A percentile compares a stretch with the other conserved stretches of the same genome.
These are phyloP conservation scores for Heterochromis multidens DNA, from an alignment of 2,113 vertebrate genomes.

Conservation along the genomic window DNA sequence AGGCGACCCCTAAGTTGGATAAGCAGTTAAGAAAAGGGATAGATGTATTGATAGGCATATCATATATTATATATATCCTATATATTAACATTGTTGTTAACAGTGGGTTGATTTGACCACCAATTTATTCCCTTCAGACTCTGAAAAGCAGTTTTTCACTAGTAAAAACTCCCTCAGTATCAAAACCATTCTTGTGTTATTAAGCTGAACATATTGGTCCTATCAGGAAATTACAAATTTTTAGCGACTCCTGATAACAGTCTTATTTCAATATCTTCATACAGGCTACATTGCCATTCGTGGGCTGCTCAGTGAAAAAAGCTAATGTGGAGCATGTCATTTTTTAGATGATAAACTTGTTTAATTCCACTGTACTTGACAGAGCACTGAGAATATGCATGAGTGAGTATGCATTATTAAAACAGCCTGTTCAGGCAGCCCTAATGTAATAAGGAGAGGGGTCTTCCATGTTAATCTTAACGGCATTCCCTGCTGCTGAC, in stretches of 20 bases:
- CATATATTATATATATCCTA: not conserved
- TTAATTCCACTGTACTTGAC: constrained; percentile 67
- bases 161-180: not conserved
- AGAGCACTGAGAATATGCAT: constrained; percentile 62
- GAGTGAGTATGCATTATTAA: constrained; percentile 73
- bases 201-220: constrained; percentile 37
- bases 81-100: not conserved
- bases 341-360: constrained; percentile 69
- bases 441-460: constrained; percentile 48
- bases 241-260: constrained; percentile 39
- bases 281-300: constrained; percentile 28
- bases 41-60: not conserved
- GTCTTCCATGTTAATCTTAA: constrained; percentile 57
- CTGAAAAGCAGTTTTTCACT: not conserved
- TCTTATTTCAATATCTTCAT: constrained; percentile 40
- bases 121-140: not conserved
- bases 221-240: constrained; percentile 44
- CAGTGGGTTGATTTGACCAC: not conserved
- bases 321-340: constrained; percentile 47
- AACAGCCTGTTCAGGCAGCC: constrained; percentile 43
- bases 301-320: constrained; percentile 27
- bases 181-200: constrained; percentile 16
- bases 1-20: not conserved
- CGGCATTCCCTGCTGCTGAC: constrained; percentile 60
- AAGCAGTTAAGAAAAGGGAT: not conserved